Percentiles rank a stretch among this genome's conserved stretches.
These are phyloP conservation scores for Mythimna loreyi DNA, from an alignment of 2,888 invertebrate species.

Conservation along the genomic window DNA sequence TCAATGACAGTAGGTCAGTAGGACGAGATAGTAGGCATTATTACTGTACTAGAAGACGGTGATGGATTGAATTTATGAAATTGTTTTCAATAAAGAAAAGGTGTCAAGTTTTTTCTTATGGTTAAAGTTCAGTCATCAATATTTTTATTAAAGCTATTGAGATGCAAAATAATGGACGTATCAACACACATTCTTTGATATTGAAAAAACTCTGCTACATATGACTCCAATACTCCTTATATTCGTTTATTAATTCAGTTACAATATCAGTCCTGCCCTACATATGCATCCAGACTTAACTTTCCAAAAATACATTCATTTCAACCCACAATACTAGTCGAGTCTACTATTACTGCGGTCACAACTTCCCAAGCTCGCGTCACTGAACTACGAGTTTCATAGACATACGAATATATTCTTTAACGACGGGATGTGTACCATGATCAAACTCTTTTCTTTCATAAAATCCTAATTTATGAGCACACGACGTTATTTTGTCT, in stretches of 20 bases:
- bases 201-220: not conserved
- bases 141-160: not conserved
- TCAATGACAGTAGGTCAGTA: conserved; percentile 38
- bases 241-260: not conserved
- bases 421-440: conserved; percentile 58
- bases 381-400: conserved; percentile 35
- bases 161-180: too few relatives aligned
- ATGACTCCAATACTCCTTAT: not conserved
- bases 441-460: conserved; percentile 44
- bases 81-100: conserved; percentile 26
- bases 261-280: not conserved
- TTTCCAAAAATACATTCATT: conserved; percentile 24
- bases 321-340: conserved; percentile 8
- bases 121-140: conserved; percentile 4
- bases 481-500: conserved; percentile 51
- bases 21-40: not conserved
- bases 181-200: not conserved
- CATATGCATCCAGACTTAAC: not conserved
- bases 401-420: conserved; percentile 30
- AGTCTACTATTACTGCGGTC: conserved; percentile 31
- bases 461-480: conserved; percentile 54
- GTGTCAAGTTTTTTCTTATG: conserved; percentile 24
- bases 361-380: conserved; percentile 30
- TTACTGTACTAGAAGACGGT: conserved; percentile 23
- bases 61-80: conserved; percentile 22